phyloP scores from a whole-genome alignment of 2,797 vertebrate genomes.

The Myripristis jacobus region DNA sequence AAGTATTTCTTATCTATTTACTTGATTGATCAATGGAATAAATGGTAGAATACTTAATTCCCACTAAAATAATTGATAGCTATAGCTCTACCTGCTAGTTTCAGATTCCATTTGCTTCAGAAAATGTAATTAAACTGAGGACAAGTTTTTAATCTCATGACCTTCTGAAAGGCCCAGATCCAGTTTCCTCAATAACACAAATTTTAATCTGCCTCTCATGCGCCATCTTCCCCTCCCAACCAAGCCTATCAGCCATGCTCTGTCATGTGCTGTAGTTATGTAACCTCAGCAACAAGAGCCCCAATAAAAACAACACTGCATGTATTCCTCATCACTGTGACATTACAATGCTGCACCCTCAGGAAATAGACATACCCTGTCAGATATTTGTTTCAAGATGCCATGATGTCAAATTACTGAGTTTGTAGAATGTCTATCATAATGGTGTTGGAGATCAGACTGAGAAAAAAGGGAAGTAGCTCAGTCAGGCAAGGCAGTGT shows the following conservation, averaged over 20 bases:
- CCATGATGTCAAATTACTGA: background rate
- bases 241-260: conserved; percentile 1
- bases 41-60: too few species aligned
- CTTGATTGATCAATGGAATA: too few species aligned
- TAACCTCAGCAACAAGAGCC: conserved; percentile 27
- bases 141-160: too few species aligned
- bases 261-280: conserved; percentile 27
- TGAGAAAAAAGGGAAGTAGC: background rate
- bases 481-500: background rate
- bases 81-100: too few species aligned
- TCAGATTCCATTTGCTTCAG: too few species aligned
- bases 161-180: too few species aligned
- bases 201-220: too few species aligned
- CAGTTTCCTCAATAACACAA: too few species aligned
- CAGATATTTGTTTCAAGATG: conserved; percentile 23
- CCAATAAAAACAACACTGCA: background rate
- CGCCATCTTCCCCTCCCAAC: too few species aligned
- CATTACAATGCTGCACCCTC: conserved; percentile 5
- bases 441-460: background rate
- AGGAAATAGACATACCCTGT: conserved; percentile 11
- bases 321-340: conserved; percentile 10
- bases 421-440: background rate
- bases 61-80: too few species aligned
- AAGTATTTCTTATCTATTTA: too few species aligned
- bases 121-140: too few species aligned